These are phyloP conservation scores for Drosophila insularis DNA, from an alignment of 1,140 invertebrate species.

Conservation along the genomic window DNA sequence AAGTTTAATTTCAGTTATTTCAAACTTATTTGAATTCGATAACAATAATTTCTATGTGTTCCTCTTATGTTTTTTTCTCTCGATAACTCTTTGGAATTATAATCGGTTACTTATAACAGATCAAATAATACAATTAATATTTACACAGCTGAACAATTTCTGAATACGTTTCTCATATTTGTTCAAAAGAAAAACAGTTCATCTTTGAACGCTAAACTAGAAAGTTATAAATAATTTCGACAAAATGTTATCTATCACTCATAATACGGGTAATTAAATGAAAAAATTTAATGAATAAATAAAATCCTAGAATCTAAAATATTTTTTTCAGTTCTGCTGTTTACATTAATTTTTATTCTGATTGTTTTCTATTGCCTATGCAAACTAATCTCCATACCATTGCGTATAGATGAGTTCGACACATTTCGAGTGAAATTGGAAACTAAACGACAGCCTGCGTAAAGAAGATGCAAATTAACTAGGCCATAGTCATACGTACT, in stretches of 20 bases:
- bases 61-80: neutral
- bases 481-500: conserved; percentile 28
- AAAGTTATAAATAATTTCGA: neutral
- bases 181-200: neutral
- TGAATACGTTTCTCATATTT: neutral
- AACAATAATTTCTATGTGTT: too few species aligned
- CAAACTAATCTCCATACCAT: conserved; percentile 28
- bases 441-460: neutral
- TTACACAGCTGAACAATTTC: conserved; percentile 1
- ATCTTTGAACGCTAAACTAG: neutral
- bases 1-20: too few species aligned
- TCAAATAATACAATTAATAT: conserved; percentile 1
- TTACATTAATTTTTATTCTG: conserved; percentile 16
- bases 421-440: conserved; percentile 15
- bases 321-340: conserved; percentile 3
- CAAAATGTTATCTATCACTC: conserved; percentile 4
- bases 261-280: neutral
- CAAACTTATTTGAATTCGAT: too few species aligned
- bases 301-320: too few species aligned
- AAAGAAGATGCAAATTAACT: neutral
- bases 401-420: conserved; percentile 44
- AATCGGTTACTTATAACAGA: neutral
- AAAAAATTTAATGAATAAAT: neutral
- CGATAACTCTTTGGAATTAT: neutral
- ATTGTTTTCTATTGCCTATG: conserved; percentile 24